Evolutionary conservation across 2,888 invertebrate genomes (phyloP), one percentile per base, ranked within the genome.

Genomic region (Chydorus sphaericus): DNA sequence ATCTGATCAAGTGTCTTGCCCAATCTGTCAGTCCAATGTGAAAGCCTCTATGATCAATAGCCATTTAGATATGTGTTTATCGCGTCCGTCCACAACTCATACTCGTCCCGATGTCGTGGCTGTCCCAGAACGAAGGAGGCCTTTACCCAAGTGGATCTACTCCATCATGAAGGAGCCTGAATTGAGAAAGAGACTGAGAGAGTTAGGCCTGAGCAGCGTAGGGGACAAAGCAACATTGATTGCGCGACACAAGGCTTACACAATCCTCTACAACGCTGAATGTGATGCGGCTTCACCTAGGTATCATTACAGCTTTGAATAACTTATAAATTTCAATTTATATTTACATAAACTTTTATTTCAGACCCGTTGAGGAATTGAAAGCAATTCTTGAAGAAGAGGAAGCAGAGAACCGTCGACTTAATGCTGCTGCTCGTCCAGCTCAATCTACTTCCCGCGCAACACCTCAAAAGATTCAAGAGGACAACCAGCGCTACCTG

Each of bases 1-100:
- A 14, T 49, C 38, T 11, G 29, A 50, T 57, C 30, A 60, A 58
- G 71, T 73, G 2, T 59, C 65, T 2, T 76, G 76, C 62, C 75
- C 75, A 16, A 72, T 75, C 0, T 76, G 75, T 59, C 64, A 63
- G 52, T 71, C 72, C 4, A 64, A 65, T 7, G 65, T 76, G 44
- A 65, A 69, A n/a, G 65, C 68, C 55, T 59, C 62, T 8, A 66
- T 70, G 60, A 71, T 76, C 26, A 75, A 76, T 60, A 63, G 63
- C 16, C 76, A 76, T 64, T 66, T 75, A 29, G 75, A 76, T 63
- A 67, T 67, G 54, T 76, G 75, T 62, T 65, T 75, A 28, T 66
- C 68, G 37, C 63, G 69, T n/a, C n/a, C n/a, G n/a, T n/a, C n/a
- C n/a, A n/a, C n/a, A n/a, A n/a, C n/a, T n/a, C n/a, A n/a, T n/a